Conservation (phyloP, 2,888 invertebrate species). For the Erynnis tages region DNA sequence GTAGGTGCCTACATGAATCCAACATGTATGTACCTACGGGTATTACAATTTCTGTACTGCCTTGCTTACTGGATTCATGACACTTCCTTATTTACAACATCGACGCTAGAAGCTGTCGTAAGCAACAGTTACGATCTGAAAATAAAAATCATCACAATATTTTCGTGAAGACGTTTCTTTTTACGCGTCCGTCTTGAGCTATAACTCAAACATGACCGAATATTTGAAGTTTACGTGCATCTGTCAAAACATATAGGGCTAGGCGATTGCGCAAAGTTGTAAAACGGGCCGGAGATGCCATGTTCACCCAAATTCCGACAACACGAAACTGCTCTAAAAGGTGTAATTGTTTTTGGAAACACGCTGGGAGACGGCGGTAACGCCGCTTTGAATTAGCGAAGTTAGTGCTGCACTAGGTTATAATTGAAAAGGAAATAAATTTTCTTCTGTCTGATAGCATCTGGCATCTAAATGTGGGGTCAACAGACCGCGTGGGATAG, state of each 20-base stretch:
- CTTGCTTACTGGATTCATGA: slow-evolving; percentile 2
- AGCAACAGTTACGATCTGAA: slow-evolving; percentile 6
- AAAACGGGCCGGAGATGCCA: slow-evolving; percentile 44
- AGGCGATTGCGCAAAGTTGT: slow-evolving; percentile 46
- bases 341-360: slow-evolving; percentile 65
- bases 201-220: slow-evolving; percentile 51
- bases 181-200: slow-evolving; percentile 45
- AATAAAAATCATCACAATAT: slow-evolving; percentile 20
- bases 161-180: slow-evolving; percentile 39
- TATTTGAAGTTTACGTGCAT: slow-evolving; percentile 58
- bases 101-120: slow-evolving; percentile 20
- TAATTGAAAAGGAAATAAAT: slow-evolving; percentile 43
- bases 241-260: slow-evolving; percentile 61
- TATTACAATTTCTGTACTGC: not conserved
- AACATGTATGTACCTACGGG: not conserved
- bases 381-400: slow-evolving; percentile 47
- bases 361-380: slow-evolving; percentile 39
- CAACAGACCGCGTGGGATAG: slow-evolving; percentile 31
- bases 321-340: slow-evolving; percentile 53
- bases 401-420: slow-evolving; percentile 44
- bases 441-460: slow-evolving; percentile 34
- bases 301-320: slow-evolving; percentile 52
- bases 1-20: slow-evolving; percentile 5
- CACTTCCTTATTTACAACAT: slow-evolving; percentile 25
- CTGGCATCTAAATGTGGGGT: slow-evolving; percentile 34